A percentile compares a stretch with the other conserved stretches of the same genome.
These are phyloP conservation scores for Junonia oenone DNA, from an alignment of 2,888 invertebrate species.

Conservation along the genomic window DNA sequence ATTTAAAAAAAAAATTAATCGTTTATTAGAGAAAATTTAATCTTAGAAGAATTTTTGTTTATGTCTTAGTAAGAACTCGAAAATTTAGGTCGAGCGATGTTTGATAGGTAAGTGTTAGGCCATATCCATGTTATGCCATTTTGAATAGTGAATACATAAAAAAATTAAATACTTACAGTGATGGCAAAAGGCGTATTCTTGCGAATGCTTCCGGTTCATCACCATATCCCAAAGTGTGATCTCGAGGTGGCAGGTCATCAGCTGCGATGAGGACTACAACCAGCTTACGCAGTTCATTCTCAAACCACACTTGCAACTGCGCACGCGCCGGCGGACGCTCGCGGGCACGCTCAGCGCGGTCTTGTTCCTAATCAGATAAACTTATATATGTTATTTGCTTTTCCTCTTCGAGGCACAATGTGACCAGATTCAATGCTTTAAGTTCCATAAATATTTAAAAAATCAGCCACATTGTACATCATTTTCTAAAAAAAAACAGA, in stretches of 20 bases:
- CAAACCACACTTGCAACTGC: conserved; percentile 94
- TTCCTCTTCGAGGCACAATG: not conserved
- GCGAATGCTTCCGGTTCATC: conserved; percentile 91
- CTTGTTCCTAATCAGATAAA: conserved; percentile 60
- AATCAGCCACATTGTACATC: conserved; percentile 8
- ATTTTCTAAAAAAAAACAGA: not conserved
- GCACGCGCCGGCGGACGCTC: conserved; percentile 89
- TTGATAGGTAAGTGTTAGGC: no score
- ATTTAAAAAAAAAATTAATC: no score
- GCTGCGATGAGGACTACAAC: conserved; percentile 92
- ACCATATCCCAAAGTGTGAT: conserved; percentile 88
- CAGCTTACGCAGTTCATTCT: conserved; percentile 89
- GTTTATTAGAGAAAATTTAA: no score
- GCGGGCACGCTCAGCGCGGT: conserved; percentile 68
- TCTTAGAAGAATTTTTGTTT: no score
- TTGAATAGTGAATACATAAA: no score
- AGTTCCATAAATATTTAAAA: not conserved
- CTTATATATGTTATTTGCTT: not conserved
- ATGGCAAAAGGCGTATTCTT: conserved; percentile 88
- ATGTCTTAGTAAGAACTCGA: not conserved
- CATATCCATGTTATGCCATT: no score
- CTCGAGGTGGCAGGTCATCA: conserved; percentile 89
- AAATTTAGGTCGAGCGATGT: no score
- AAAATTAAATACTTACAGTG: conserved; percentile 87
- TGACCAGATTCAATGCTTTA: not conserved